Conservation (phyloP, 2,797 vertebrate genomes). For the Eidolon dupreanum region DNA sequence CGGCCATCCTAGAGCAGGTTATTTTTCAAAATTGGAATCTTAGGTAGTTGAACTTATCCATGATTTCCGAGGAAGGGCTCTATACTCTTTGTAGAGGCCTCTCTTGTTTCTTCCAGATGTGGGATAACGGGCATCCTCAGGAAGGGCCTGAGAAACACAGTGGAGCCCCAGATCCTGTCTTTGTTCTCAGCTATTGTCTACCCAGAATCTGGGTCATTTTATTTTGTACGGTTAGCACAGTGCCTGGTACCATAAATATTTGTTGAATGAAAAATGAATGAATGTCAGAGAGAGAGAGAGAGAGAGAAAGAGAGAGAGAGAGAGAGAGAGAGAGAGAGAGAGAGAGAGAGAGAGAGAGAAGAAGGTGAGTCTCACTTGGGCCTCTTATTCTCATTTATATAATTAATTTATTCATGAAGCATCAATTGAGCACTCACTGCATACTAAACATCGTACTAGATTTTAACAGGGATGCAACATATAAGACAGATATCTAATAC, state of each 20-base stretch:
- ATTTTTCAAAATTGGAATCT: conserved; percentile 45
- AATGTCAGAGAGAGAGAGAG: not conserved
- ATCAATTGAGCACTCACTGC: not conserved
- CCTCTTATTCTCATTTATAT: not conserved
- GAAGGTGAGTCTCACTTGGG: not conserved
- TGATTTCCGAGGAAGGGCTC: not conserved
- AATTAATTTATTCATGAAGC: conserved; percentile 22
- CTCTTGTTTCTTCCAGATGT: conserved; percentile 59
- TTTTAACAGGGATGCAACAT: not conserved
- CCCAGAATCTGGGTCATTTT: not conserved
- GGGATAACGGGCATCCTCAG: conserved; percentile 66
- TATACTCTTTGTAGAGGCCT: conserved; percentile 54
- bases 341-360: not conserved
- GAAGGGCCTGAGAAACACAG: conserved; percentile 66
- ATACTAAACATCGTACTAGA: not conserved
- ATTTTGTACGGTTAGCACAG: not conserved
- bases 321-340: not conserved
- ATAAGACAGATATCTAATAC: not conserved
- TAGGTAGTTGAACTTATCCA: not conserved
- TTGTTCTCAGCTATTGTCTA: conserved; percentile 67
- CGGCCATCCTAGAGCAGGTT: conserved; percentile 12
- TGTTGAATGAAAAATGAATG: conserved; percentile 11
- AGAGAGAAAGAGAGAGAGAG: not conserved
- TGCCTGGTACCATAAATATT: conserved; percentile 10
- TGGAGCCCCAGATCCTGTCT: conserved; percentile 55